Percentiles rank a stretch among this genome's conserved stretches.
These are phyloP conservation scores for Habropoda laboriosa DNA, from an alignment of 1,140 invertebrate genomes.

Conservation along the genomic window DNA sequence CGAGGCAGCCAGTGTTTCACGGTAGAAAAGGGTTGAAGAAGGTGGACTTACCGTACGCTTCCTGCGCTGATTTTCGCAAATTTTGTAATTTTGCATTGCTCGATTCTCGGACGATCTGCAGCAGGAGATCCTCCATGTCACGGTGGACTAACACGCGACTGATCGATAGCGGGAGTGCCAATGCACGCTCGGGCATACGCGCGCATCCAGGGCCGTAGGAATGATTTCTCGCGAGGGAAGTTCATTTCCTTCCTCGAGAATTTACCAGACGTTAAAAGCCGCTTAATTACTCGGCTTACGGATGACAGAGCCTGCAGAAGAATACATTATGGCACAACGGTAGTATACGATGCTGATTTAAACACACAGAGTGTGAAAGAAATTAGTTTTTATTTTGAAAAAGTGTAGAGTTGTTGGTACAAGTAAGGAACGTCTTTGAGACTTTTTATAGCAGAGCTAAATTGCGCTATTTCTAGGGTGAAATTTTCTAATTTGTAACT, in stretches of 20 bases:
- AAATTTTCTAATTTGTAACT: neutral
- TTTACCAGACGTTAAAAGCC: neutral
- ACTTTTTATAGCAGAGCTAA: neutral
- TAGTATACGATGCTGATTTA: too few relatives aligned
- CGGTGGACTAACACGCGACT: constrained; percentile 73
- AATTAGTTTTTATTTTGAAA: neutral
- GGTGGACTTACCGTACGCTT: constrained; percentile 86
- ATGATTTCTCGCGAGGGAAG: neutral
- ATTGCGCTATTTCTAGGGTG: too few relatives aligned
- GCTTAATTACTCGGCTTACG: too few relatives aligned
- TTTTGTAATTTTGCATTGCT: constrained; percentile 87
- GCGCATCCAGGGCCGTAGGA: constrained; percentile 54
- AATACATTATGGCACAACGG: too few relatives aligned
- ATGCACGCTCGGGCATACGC: constrained; percentile 54
- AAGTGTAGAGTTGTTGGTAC: neutral
- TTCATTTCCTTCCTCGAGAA: neutral
- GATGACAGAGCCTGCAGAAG: too few relatives aligned
- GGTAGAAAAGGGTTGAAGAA: accelerated
- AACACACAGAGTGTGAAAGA: neutral
- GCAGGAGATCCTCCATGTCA: constrained; percentile 91
- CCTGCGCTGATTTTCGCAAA: constrained; percentile 89
- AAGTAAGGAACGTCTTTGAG: neutral
- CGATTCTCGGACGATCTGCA: constrained; percentile 90
- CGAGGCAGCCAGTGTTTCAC: neutral
- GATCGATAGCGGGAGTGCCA: constrained; percentile 76